These are phyloP conservation scores for Venustaconcha ellipsiformis DNA, from an alignment of 1,140 invertebrate species.

Conservation along the genomic window DNA sequence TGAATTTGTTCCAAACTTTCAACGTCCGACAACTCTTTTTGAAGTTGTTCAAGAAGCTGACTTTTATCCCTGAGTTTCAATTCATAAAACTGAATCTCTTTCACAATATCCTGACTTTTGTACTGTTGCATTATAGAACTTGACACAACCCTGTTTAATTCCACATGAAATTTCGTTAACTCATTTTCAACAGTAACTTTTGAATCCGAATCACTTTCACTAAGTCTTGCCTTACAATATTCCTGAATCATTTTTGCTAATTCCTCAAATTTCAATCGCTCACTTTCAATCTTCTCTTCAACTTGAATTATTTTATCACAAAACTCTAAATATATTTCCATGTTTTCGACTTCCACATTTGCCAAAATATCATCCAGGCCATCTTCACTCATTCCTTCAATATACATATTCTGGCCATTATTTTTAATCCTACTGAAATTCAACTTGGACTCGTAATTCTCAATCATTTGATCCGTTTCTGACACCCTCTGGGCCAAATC, in stretches of 20 bases:
- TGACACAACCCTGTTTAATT: conserved; percentile 59
- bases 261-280: conserved; percentile 68
- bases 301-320: conserved; percentile 79
- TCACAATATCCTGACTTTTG: conserved; percentile 76
- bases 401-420: conserved; percentile 83
- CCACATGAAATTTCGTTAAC: conserved; percentile 44
- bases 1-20: conserved; percentile 73
- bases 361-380: conserved; percentile 47
- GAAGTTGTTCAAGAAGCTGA: conserved; percentile 75
- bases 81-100: conserved; percentile 76
- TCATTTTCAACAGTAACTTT: conserved; percentile 75
- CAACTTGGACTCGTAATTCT: conserved; percentile 80
- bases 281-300: conserved; percentile 78
- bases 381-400: conserved; percentile 71
- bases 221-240: conserved; percentile 25
- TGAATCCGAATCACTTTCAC: conserved; percentile 11
- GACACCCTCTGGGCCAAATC: conserved; percentile 76
- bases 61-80: conserved; percentile 76
- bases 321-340: conserved; percentile 73
- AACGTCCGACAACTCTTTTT: conserved; percentile 77
- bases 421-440: conserved; percentile 79
- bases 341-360: conserved; percentile 40
- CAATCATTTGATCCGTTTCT: conserved; percentile 83
- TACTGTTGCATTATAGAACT: conserved; percentile 72
- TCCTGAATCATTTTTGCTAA: conserved; percentile 38